These are phyloP conservation scores for Stichodactyla helianthus DNA, from an alignment of 64 coral and sea anemone genomes.

Conservation along the genomic window DNA sequence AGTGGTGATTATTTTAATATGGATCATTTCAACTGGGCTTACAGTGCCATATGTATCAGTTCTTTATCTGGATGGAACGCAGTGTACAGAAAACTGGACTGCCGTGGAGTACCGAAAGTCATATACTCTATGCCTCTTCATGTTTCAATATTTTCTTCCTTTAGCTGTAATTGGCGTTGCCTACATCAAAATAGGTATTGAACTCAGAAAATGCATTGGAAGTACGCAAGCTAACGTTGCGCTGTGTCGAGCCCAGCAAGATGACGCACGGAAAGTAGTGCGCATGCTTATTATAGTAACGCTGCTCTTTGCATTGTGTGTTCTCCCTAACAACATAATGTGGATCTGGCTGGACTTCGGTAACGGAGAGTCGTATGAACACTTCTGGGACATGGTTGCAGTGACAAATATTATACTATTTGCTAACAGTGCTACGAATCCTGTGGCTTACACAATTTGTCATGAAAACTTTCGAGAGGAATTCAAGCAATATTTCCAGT, in stretches of 20 bases:
- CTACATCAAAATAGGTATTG: slow-evolving; percentile 69
- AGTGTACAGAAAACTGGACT: slow-evolving; percentile 63
- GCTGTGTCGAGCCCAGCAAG: slow-evolving; percentile 62
- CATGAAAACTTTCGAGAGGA: slow-evolving; percentile 93
- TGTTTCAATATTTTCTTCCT: slow-evolving; percentile 79
- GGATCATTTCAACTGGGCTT: slow-evolving; percentile 50
- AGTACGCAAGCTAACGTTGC: slow-evolving; percentile 42
- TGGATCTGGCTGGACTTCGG: slow-evolving; percentile 99
- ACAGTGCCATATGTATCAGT: slow-evolving; percentile 59
- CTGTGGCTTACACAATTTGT: slow-evolving; percentile 87
- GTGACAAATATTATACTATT: slow-evolving; percentile 93
- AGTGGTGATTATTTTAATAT: slow-evolving; percentile 49
- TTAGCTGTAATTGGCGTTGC: slow-evolving; percentile 60
- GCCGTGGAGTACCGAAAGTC: slow-evolving; percentile 53
- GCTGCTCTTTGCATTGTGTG: slow-evolving; percentile 82
- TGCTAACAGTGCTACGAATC: slow-evolving; percentile 92
- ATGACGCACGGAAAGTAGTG: slow-evolving; percentile 88
- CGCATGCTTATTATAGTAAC: slow-evolving; percentile 95
- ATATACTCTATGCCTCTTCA: slow-evolving; percentile 78
- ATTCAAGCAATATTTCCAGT: slow-evolving; percentile 62
- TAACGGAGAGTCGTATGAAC: slow-evolving; percentile 41
- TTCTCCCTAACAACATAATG: slow-evolving; percentile 93
- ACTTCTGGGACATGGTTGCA: slow-evolving; percentile 65
- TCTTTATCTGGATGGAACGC: slow-evolving; percentile 13
- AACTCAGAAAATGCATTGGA: slow-evolving; percentile 52